phyloP scores from a whole-genome alignment of 2,113 vertebrate species.

The Onychorhynchus coronatus region DNA sequence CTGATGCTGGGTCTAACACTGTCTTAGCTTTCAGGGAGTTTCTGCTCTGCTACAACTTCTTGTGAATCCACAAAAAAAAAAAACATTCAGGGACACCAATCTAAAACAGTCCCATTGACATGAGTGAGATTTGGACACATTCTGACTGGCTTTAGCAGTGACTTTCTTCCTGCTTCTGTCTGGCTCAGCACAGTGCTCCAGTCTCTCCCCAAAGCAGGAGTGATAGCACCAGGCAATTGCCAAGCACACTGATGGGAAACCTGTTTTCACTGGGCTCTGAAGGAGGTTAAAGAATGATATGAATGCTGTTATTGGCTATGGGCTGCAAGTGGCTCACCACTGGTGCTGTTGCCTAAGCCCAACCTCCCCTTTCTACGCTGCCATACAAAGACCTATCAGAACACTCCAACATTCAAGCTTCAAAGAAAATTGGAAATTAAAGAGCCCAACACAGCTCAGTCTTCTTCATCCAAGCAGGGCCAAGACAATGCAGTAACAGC shows the following conservation, averaged over 20 bases:
- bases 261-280: background rate
- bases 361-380: background rate
- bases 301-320: background rate
- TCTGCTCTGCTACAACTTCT: background rate
- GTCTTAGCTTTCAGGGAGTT: background rate
- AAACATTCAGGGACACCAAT: background rate
- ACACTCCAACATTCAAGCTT: background rate
- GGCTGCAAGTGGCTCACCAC: background rate
- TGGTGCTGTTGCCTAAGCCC: background rate
- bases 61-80: background rate
- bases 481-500: background rate
- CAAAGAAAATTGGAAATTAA: background rate
- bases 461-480: background rate
- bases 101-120: background rate
- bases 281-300: background rate
- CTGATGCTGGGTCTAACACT: background rate
- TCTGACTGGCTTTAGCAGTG: background rate
- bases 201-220: background rate
- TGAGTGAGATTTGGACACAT: fast-evolving
- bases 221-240: background rate
- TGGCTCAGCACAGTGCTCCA: fast-evolving
- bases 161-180: background rate
- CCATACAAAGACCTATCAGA: background rate
- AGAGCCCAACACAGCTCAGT: background rate
- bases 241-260: background rate